Conservation (phyloP, 2,113 vertebrate species). For the Coreoperca whiteheadi region DNA sequence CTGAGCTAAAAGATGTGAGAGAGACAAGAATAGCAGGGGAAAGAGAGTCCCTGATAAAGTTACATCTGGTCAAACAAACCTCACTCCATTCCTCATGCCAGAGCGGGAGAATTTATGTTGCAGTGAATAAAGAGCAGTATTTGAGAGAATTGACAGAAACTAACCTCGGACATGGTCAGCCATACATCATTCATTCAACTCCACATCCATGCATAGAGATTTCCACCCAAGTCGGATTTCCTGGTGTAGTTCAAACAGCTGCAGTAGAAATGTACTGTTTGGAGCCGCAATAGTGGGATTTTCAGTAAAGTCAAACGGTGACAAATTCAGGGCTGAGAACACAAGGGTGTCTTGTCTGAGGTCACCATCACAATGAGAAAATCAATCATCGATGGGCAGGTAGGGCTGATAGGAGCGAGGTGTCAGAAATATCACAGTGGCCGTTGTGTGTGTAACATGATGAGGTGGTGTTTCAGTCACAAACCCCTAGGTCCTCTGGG, state of each 20-base stretch:
- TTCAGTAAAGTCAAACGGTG: constrained; percentile 27
- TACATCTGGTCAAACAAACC: constrained; percentile 83
- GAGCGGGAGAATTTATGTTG: constrained; percentile 70
- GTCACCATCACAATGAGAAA: constrained; percentile 48
- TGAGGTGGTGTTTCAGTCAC: constrained; percentile 71
- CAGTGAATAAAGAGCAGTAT: constrained; percentile 68
- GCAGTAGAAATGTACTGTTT: constrained; percentile 29
- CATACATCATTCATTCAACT: constrained; percentile 71
- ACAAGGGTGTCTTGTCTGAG: constrained; percentile 20
- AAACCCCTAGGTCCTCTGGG: constrained; percentile 65
- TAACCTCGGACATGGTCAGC: constrained; percentile 65
- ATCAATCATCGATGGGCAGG: constrained; percentile 67
- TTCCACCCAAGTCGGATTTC: constrained; percentile 66
- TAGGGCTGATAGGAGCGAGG: constrained; percentile 62
- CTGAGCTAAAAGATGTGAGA: constrained; percentile 73
- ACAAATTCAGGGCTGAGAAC: constrained; percentile 36
- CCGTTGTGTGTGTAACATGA: constrained; percentile 74
- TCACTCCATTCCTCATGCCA: constrained; percentile 79
- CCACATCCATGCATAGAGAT: constrained; percentile 40
- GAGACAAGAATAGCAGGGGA: constrained; percentile 64
- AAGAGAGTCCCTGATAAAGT: constrained; percentile 77
- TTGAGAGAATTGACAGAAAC: constrained; percentile 75
- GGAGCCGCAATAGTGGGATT: constrained; percentile 18
- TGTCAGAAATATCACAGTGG: constrained; percentile 71
- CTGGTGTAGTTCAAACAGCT: constrained; percentile 54